Evolutionary conservation across 1,140 invertebrate species (phyloP), one percentile per base, ranked within the genome.

Genomic region (Metopolophium dirhodum): DNA sequence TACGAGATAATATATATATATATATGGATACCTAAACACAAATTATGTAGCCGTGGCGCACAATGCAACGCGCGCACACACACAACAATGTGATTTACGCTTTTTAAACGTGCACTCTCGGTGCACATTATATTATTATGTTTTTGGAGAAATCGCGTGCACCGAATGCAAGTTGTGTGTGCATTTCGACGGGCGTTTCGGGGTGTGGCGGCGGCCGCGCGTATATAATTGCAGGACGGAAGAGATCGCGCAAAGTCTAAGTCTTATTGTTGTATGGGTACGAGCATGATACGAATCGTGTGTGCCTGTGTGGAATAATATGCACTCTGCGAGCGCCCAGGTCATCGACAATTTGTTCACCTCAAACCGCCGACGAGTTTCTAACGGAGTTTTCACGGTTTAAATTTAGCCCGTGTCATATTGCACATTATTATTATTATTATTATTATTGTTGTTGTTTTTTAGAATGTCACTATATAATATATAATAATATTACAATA

Each of bases 121-220:
- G 82, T 83, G 82, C 37, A 41, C 6, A 41, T 23, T 83, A 41
- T 83, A 41, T 37, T 83, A 41, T 37, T 37, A 2, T 83, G n/a
- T 37, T 83, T 83, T 83, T 41, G 61, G 61, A 77, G 61, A 77
- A 77, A 77, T 77, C 61, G 61, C 61, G 61, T 77, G n/a, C 82
- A 22, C 82, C 35, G 82, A 37, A 37, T 41, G 82, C 37, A 37
- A 37, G 82, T 35, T 83, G n/a, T 83, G n/a, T 83, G 20, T 41
- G n/a, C 37, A 37, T 83, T 35, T 83, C 22, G 2, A 23, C 82
- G 82, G 37, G 41, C 35, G 82, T 83, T 83, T 83, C 8, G 82
- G 82, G 82, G 82, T 41, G 82, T 83, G 37, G 82, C 22, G 20
- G 35, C 82, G 37, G 18, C 35, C 82, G 22, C 35, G 22, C 35